phyloP scores from a whole-genome alignment of 2,888 invertebrate species.

The Andrena praecox region DNA sequence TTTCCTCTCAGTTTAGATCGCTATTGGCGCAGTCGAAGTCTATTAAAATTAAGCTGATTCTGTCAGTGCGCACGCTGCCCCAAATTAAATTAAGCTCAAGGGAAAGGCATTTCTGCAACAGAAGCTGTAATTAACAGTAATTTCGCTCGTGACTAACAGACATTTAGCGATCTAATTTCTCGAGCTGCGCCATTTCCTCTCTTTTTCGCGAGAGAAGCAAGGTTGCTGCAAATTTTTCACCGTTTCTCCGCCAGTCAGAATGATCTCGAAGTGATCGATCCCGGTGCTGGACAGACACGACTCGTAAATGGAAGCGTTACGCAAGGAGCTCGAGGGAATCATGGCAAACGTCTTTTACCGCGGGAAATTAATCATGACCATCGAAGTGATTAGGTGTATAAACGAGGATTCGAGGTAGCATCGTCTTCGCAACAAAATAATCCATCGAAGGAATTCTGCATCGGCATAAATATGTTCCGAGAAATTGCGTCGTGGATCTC shows the following conservation, averaged over 20 bases:
- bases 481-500: background rate
- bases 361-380: conserved; percentile 39
- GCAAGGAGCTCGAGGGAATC: conserved; percentile 13
- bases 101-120: background rate
- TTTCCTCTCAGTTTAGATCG: background rate
- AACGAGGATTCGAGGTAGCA: conserved; percentile 4
- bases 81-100: background rate
- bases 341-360: conserved; percentile 6
- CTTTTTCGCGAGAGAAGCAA: too few relatives aligned
- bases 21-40: background rate
- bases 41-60: background rate
- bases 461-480: background rate
- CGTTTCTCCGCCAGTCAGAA: conserved; percentile 1
- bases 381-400: background rate
- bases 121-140: conserved; percentile 1
- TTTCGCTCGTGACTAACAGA: background rate
- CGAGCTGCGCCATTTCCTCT: background rate
- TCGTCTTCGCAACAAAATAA: conserved; percentile 7
- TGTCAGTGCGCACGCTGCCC: background rate
- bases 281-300: background rate
- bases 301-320: background rate
- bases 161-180: background rate
- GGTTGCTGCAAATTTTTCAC: background rate
- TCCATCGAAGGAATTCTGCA: background rate
- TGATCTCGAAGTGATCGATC: conserved; percentile 28